phyloP scores from a whole-genome alignment of 2,797 vertebrate genomes.

The Liparis tanakae region DNA sequence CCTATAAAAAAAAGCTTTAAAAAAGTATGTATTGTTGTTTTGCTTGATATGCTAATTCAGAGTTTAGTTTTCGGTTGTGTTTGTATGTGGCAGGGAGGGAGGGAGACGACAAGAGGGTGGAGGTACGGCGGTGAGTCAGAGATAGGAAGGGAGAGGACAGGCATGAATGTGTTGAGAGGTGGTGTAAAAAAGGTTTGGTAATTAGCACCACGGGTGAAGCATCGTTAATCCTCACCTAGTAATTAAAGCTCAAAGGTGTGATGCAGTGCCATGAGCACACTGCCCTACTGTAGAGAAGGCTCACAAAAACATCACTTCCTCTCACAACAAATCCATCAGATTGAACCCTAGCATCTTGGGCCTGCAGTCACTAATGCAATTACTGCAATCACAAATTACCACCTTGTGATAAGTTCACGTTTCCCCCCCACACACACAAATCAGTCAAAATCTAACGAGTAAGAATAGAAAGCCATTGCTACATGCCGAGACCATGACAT shows the following conservation, averaged over 20 bases:
- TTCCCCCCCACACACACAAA: slow-evolving; percentile 16
- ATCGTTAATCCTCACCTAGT: slow-evolving; percentile 83
- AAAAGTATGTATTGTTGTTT: slow-evolving; percentile 65
- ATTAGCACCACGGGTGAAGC: slow-evolving; percentile 81
- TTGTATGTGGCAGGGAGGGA: background rate
- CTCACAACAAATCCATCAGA: slow-evolving; percentile 71
- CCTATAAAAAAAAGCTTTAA: slow-evolving; percentile 67
- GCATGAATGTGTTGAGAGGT: slow-evolving; percentile 75
- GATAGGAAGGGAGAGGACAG: slow-evolving; percentile 57
- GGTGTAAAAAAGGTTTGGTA: slow-evolving; percentile 78
- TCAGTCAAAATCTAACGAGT: slow-evolving; percentile 30
- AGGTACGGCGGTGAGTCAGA: slow-evolving; percentile 57
- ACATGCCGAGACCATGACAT: slow-evolving; percentile 27
- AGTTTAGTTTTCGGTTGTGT: slow-evolving; percentile 48
- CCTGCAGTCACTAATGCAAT: slow-evolving; percentile 63
- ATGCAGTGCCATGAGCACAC: slow-evolving; percentile 74
- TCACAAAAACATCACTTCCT: slow-evolving; percentile 72
- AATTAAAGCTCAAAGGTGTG: slow-evolving; percentile 82
- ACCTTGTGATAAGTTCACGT: slow-evolving; percentile 69
- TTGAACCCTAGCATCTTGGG: slow-evolving; percentile 55
- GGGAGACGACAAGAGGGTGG: slow-evolving; percentile 38
- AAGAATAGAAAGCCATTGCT: slow-evolving; percentile 29
- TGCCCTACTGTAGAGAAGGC: slow-evolving; percentile 57
- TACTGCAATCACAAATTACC: slow-evolving; percentile 72
- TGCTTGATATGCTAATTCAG: slow-evolving; percentile 67